Base-by-base conservation (phyloP, 2,113 vertebrate species). In the Planiliza haematocheilus region DNA sequence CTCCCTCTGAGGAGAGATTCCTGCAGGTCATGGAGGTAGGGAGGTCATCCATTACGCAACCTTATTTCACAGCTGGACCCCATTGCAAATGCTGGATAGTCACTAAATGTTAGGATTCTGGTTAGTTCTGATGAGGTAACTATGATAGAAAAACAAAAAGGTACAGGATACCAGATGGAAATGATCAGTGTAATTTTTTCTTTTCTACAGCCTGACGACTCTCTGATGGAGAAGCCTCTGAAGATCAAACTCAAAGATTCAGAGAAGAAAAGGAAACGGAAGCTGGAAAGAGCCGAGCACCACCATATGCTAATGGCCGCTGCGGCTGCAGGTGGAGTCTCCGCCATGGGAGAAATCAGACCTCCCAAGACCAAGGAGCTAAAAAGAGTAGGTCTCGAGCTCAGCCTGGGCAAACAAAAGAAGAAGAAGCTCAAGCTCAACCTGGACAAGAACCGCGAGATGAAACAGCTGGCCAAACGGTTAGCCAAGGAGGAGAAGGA, bases 381-480 rank as follows among this genome's bases (percentile, higher is more conserved):
- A 64, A 98, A 97, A 83, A 94, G 96, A 84, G 91, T 95, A 0
- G 89, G 92, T 71, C 87, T 96, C 71, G 96, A 96, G 70, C 96
- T 97, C 63, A 86, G 95, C 42, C 85, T 91, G 57, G 95, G 95
- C 60, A 99, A 97, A 79, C 94, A 95, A 82, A 99, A 98, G 91
- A 99, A 99, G 90, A 99, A 99, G 83, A 99, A 99, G 81, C 94
- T 99, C 34, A 99, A 99, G 82, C 94, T 99, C 75, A 95, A 86
- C 66, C 89, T 95, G 52, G 97, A 99, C 64, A 99, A 98, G 91
- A 96, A 95, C 53, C 95, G 96, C 13, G 97, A 99, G 83, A 93
- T 99, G 73, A 99, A 97, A 87, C 97, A 97, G 82, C 89, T 99
- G 77, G 97, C 97, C 76, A 99, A 99, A 86, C 95, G 97, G 11